These are phyloP conservation scores for Ochropleura plecta DNA, from an alignment of 2,888 invertebrate genomes.

Conservation along the genomic window DNA sequence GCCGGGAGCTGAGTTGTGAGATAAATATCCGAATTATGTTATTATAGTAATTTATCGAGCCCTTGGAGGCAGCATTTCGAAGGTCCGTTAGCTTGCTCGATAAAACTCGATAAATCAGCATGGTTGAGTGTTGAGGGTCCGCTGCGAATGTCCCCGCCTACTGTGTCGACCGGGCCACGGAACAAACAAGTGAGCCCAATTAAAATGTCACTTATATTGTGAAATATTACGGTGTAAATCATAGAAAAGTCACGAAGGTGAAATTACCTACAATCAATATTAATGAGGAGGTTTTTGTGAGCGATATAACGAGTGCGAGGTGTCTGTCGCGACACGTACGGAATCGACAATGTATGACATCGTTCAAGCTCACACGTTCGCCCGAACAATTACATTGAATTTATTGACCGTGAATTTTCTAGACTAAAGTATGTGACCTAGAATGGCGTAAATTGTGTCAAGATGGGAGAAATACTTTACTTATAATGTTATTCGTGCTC, in stretches of 20 bases:
- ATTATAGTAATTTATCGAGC: slow-evolving; percentile 63
- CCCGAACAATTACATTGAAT: slow-evolving; percentile 56
- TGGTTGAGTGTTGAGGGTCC: slow-evolving; percentile 40
- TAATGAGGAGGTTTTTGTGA: slow-evolving; percentile 66
- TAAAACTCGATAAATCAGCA: slow-evolving; percentile 60
- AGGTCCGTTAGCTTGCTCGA: slow-evolving; percentile 49
- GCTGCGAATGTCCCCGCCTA: slow-evolving; percentile 51
- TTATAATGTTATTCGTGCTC: slow-evolving; percentile 44
- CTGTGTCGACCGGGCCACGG: slow-evolving; percentile 42
- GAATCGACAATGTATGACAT: slow-evolving; percentile 53
- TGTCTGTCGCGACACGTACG: slow-evolving; percentile 45
- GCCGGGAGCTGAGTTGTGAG: slow-evolving; percentile 27
- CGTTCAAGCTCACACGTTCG: slow-evolving; percentile 52
- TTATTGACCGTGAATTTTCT: slow-evolving; percentile 60
- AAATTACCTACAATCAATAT: slow-evolving; percentile 65
- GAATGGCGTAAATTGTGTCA: slow-evolving; percentile 53
- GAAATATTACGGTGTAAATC: slow-evolving; percentile 68
- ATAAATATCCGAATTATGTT: slow-evolving; percentile 60
- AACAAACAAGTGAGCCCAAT: slow-evolving; percentile 64
- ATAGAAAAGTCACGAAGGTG: slow-evolving; percentile 66
- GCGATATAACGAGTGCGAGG: slow-evolving; percentile 35
- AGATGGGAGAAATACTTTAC: slow-evolving; percentile 17
- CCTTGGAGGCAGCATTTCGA: slow-evolving; percentile 53
- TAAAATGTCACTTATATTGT: slow-evolving; percentile 67
- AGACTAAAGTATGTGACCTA: slow-evolving; percentile 53